phyloP scores from a whole-genome alignment of 2,888 invertebrate species.

The Automeris io region DNA sequence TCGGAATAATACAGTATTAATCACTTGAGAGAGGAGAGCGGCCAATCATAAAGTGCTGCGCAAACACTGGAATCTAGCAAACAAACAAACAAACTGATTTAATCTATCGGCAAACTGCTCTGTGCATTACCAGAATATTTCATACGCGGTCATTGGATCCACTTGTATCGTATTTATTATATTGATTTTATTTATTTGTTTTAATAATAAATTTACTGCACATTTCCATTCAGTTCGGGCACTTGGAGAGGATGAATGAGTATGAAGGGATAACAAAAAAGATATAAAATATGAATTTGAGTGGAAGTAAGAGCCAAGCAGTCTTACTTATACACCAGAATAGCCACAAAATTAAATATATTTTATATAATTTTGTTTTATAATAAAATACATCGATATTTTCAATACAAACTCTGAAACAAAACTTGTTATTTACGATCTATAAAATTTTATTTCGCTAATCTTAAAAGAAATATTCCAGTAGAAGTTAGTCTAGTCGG shows the following conservation, averaged over 20 bases:
- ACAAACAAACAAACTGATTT: slow-evolving; percentile 37
- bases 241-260: too few relatives aligned
- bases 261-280: too few relatives aligned
- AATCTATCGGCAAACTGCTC: slow-evolving; percentile 36
- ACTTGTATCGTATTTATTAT: neutral
- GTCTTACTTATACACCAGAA: too few relatives aligned
- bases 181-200: too few relatives aligned
- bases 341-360: too few relatives aligned
- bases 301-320: too few relatives aligned
- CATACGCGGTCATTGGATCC: slow-evolving; percentile 7
- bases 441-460: slow-evolving; percentile 51
- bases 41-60: slow-evolving; percentile 30
- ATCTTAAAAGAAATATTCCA: slow-evolving; percentile 40
- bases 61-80: slow-evolving; percentile 35
- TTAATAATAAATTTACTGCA: too few relatives aligned
- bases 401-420: too few relatives aligned
- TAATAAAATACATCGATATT: too few relatives aligned
- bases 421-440: slow-evolving; percentile 44
- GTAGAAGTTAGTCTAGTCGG: slow-evolving; percentile 28
- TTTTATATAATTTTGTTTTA: too few relatives aligned
- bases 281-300: too few relatives aligned
- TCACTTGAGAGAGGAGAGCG: neutral
- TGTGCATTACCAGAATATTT: slow-evolving; percentile 10
- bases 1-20: neutral
- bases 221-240: too few relatives aligned